A percentile compares a stretch with the other conserved stretches of the same genome.
Conservation (phyloP, 2,797 vertebrate genomes). For the Lophotriccus pileatus region DNA sequence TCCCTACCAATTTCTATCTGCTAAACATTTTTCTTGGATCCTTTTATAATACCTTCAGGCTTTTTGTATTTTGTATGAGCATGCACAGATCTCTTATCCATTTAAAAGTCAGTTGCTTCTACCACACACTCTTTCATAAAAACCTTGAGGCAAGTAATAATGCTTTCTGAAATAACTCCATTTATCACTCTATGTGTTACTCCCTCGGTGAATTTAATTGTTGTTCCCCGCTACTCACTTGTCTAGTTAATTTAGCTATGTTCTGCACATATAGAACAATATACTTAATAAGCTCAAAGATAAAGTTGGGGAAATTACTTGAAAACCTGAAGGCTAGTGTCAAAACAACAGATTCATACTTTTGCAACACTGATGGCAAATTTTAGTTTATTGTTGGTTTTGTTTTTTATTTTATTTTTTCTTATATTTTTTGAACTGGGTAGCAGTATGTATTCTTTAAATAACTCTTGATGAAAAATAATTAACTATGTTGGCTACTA, state of each 20-base stretch:
- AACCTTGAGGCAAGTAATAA: slow-evolving; percentile 62
- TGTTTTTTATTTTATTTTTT: not conserved
- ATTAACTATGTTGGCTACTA: slow-evolving; percentile 69
- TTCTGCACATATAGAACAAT: slow-evolving; percentile 34
- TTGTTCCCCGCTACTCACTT: slow-evolving; percentile 54
- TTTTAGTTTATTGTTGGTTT: not conserved
- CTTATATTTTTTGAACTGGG: not conserved
- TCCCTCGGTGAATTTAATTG: slow-evolving; percentile 65
- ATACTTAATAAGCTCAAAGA: slow-evolving; percentile 38
- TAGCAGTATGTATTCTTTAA: not conserved
- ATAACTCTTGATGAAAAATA: slow-evolving; percentile 4
- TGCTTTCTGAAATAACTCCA: slow-evolving; percentile 64
- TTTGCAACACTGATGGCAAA: not conserved
- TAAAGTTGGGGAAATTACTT: slow-evolving; percentile 13
- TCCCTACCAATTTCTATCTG: not conserved
- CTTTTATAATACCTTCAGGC: slow-evolving; percentile 37
- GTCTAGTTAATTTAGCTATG: slow-evolving; percentile 58
- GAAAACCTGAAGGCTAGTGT: not conserved
- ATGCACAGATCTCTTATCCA: slow-evolving; percentile 7
- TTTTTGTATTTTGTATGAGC: slow-evolving; percentile 22
- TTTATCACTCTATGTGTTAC: slow-evolving; percentile 66
- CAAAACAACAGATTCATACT: slow-evolving; percentile 7
- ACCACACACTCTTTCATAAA: slow-evolving; percentile 16
- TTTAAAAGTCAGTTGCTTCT: slow-evolving; percentile 48
- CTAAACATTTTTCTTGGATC: slow-evolving; percentile 37